Percentiles rank a stretch among this genome's conserved stretches.
Evolutionary conservation across 2,888 invertebrate species (phyloP).

Genomic region (Eurytoma adleriae): DNA sequence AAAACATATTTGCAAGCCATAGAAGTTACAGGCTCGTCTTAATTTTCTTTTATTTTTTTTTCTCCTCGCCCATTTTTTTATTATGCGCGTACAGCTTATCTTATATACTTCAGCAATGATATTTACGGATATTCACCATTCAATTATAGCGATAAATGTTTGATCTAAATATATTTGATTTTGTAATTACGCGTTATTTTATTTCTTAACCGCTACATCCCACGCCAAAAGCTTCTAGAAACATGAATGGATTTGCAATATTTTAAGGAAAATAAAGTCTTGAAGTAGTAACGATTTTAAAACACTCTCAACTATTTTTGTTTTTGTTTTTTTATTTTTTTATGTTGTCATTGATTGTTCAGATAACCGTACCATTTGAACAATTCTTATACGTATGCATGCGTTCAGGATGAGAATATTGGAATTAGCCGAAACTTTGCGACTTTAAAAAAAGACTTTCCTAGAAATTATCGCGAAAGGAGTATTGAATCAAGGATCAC

Average conservation of each 20-base stretch:
- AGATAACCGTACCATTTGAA: slow-evolving; percentile 44
- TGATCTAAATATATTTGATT: slow-evolving; percentile 50
- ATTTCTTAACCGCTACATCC: slow-evolving; percentile 50
- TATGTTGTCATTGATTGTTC: slow-evolving; percentile 30
- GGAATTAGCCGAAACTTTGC: slow-evolving; percentile 43
- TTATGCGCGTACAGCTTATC: slow-evolving; percentile 44
- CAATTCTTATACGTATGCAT: slow-evolving; percentile 40
- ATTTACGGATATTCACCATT: slow-evolving; percentile 49
- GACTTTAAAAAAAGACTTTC: slow-evolving; percentile 33
- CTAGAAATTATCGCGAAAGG: slow-evolving; percentile 35
- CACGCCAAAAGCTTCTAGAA: slow-evolving; percentile 41
- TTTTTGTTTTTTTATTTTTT: slow-evolving; percentile 12
- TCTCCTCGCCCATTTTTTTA: slow-evolving; percentile 39
- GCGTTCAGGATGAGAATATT: slow-evolving; percentile 48
- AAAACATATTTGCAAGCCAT: slow-evolving; percentile 35
- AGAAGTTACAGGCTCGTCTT: slow-evolving; percentile 29
- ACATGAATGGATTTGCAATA: slow-evolving; percentile 38
- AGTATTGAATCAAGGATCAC: slow-evolving; percentile 43
- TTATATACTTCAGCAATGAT: slow-evolving; percentile 52
- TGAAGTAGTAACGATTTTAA: slow-evolving; percentile 42
- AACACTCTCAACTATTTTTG: slow-evolving; percentile 3
- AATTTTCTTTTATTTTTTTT: slow-evolving; percentile 43
- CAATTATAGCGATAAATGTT: slow-evolving; percentile 49
- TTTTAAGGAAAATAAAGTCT: slow-evolving; percentile 37
- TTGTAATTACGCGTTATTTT: slow-evolving; percentile 51